Evolutionary conservation across 2,113 vertebrate genomes (phyloP).

Genomic region (Syngnathus scovelli): DNA sequence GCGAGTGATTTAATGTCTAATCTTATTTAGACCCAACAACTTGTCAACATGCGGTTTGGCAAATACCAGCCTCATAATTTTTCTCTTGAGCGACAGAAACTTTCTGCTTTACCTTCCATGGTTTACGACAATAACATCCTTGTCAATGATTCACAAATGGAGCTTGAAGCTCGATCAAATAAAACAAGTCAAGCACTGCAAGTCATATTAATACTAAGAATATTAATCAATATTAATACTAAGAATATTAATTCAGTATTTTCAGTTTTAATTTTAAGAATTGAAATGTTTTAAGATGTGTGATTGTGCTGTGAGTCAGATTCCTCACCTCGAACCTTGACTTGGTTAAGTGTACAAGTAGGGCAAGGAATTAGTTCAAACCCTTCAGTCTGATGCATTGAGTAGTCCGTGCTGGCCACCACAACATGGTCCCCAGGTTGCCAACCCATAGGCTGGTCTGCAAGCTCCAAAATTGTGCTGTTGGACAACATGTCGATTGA

Average conservation of each 20-base stretch:
- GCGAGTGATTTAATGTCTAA: no score
- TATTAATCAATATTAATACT: no score
- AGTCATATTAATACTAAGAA: no score
- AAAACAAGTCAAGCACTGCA: neutral
- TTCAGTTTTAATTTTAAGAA: no score
- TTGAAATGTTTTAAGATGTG: neutral
- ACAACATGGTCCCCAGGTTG: constrained; percentile 78
- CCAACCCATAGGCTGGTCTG: constrained; percentile 83
- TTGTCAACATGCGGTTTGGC: no score
- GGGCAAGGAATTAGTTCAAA: constrained; percentile 84
- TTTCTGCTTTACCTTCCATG: neutral
- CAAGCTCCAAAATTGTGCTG: constrained; percentile 79
- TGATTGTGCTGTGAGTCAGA: neutral
- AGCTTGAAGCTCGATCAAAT: neutral
- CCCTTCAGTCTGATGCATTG: constrained; percentile 93
- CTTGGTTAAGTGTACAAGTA: constrained; percentile 74
- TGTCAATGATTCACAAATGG: neutral
- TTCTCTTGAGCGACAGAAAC: neutral
- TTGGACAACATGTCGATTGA: constrained; percentile 67
- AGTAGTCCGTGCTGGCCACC: constrained; percentile 91
- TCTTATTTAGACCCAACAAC: no score
- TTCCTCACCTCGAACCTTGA: constrained; percentile 84
- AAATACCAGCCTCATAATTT: no score
- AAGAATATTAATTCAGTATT: no score
- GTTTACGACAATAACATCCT: neutral